These are phyloP conservation scores for Fregata magnificens DNA, from an alignment of 2,113 vertebrate genomes.

Conservation along the genomic window DNA sequence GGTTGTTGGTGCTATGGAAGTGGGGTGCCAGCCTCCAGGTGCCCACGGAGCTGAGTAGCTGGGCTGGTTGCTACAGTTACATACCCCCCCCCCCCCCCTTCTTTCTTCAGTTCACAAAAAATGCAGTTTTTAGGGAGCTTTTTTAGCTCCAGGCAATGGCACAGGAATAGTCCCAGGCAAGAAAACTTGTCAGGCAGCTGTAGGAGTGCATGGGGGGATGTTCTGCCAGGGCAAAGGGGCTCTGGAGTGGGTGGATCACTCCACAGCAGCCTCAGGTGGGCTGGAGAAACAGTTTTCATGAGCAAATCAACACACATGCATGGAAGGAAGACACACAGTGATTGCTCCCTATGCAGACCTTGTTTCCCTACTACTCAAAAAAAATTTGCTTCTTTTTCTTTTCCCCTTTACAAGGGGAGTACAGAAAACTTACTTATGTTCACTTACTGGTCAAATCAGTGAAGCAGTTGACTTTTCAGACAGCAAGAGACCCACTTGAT, in stretches of 20 bases:
- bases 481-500: not conserved
- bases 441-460: not conserved
- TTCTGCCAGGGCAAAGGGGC: not conserved
- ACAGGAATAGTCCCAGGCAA: not conserved
- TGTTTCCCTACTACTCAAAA: not conserved
- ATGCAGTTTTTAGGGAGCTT: not conserved
- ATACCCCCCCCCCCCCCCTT: not conserved
- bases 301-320: not conserved
- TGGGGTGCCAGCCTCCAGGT: not conserved
- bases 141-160: not conserved
- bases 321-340: not conserved
- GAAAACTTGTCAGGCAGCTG: not conserved
- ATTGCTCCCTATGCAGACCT: not conserved
- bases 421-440: not conserved
- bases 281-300: too few species aligned
- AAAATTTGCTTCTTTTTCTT: not conserved
- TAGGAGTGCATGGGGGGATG: too few species aligned
- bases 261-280: not conserved
- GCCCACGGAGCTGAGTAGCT: not conserved
- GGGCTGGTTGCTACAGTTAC: constrained; percentile 24
- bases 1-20: not conserved
- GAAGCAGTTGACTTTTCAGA: not conserved
- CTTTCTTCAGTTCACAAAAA: not conserved
- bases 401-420: not conserved
- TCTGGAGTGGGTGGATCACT: not conserved